Conservation (phyloP, 2,888 invertebrate genomes). For the Bhutanitis thaidina region DNA sequence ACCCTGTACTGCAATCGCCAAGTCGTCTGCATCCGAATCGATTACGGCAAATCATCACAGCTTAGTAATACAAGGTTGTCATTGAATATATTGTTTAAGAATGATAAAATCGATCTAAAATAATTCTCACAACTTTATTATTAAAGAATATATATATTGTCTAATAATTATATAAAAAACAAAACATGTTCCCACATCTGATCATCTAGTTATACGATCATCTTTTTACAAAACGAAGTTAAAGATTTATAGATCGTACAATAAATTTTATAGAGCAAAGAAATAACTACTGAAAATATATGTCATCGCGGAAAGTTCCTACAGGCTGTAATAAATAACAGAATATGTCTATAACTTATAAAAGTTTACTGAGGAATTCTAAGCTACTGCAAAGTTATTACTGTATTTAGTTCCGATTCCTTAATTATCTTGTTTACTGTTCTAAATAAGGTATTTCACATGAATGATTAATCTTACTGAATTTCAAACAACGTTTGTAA, state of each 20-base stretch:
- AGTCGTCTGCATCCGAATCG: too few relatives aligned
- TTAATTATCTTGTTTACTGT: background rate
- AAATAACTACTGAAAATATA: constrained; percentile 26
- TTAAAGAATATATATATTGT: too few relatives aligned
- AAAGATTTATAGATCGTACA: constrained; percentile 22
- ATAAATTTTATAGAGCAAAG: constrained; percentile 29
- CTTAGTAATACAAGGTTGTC: too few relatives aligned
- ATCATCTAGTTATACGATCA: background rate
- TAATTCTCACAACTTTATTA: too few relatives aligned
- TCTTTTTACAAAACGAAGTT: constrained; percentile 1
- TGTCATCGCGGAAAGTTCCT: constrained; percentile 31
- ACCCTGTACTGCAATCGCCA: too few relatives aligned
- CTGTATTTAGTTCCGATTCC: constrained; percentile 2
- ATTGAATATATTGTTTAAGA: too few relatives aligned
- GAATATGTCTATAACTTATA: constrained; percentile 23
- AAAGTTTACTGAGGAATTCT: constrained; percentile 8
- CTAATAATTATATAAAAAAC: too few relatives aligned
- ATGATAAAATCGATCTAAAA: too few relatives aligned
- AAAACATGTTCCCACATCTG: too few relatives aligned
- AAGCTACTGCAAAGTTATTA: constrained; percentile 1
- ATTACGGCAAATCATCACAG: too few relatives aligned
- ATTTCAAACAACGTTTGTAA: background rate
- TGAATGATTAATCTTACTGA: background rate
- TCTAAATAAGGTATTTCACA: background rate
- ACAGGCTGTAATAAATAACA: constrained; percentile 33